Evolutionary conservation across 2,888 invertebrate genomes (phyloP), one percentile per base, ranked within the genome.

Genomic region (Oscheius onirici): DNA sequence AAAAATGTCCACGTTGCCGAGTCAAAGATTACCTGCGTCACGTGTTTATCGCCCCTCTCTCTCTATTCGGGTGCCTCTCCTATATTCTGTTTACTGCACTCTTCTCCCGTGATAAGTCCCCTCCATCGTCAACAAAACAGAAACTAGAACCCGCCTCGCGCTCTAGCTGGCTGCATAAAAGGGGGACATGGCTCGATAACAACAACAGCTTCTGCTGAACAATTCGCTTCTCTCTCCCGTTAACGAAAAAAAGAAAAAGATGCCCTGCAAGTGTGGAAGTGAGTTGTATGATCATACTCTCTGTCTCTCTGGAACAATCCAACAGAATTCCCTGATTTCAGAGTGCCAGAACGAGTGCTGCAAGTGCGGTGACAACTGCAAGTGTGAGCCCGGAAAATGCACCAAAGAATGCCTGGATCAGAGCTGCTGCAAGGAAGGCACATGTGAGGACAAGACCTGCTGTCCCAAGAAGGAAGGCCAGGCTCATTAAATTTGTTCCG

Each of bases 251-350:
- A n/a, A n/a, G n/a, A n/a, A n/a, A n/a, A n/a, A n/a, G n/a, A 63
- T 63, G 63, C 63, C 63, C 49, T 63, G 63, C 63, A 63, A 63
- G 49, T 63, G 63, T 63, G 63, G 63, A 63, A 49, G 63, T 63
- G 1, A 63, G 63, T 61, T 43, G 15, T 22, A 11, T 61, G n/a
- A n/a, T n/a, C n/a, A n/a, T n/a, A n/a, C n/a, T 44, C 44, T 61
- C 17, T 46, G n/a, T n/a, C 2, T 43, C 43, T 11, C 10, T 43
- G 8, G 43, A 43, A 43, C 8, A 43, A 11, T 43, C 13, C 13
- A 17, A 46, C 51, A 51, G 20, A 17, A 51, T 22, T 51, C 20
- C 8, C 22, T 55, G 34, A 22, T 46, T 63, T 26, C 28, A 63
- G 63, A 28, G 15, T 63, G 63, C 49, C 22, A 63, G 26, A 63